These are phyloP conservation scores for Hippocampus zosterae DNA, from an alignment of 2,113 vertebrate genomes.

Conservation along the genomic window DNA sequence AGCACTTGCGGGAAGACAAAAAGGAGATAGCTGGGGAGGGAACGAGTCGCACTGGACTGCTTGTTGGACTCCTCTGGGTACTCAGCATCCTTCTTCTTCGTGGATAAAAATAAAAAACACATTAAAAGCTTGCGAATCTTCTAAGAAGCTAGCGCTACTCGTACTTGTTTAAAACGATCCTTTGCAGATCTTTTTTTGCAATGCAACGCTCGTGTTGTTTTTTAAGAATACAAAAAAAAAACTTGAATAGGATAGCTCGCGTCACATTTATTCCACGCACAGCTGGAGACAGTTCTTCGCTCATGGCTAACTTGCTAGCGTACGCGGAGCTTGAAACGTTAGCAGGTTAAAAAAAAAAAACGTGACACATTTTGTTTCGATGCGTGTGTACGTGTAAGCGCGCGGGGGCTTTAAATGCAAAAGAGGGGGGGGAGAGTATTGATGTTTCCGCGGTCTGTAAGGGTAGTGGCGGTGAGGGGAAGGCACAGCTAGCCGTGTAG, in stretches of 20 bases:
- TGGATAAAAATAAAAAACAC: conserved; percentile 55
- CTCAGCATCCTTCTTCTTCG: conserved; percentile 39
- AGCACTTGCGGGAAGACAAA: conserved; percentile 35
- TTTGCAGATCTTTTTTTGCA: neutral
- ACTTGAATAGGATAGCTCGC: neutral
- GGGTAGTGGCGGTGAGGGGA: neutral
- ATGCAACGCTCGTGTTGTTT: neutral
- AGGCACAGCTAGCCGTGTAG: conserved; percentile 49
- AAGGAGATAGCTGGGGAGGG: conserved; percentile 33
- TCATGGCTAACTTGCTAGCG: conserved; percentile 52
- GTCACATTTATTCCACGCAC: conserved; percentile 27
- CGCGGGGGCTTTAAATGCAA: neutral
- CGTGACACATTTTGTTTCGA: neutral
- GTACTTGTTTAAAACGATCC: neutral
- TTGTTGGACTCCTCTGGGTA: conserved; percentile 35
- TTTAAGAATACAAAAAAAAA: neutral
- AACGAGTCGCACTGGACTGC: neutral
- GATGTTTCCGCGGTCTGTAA: conserved; percentile 40
- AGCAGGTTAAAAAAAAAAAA: neutral
- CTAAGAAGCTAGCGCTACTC: conserved; percentile 50
- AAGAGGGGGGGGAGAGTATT: conserved; percentile 12
- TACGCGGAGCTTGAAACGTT: neutral
- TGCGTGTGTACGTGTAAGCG: neutral
- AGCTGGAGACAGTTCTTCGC: conserved; percentile 50
- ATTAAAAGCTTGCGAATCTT: conserved; percentile 23